Evolutionary conservation across 2,888 invertebrate genomes (phyloP).

Genomic region (Mesochorus sp.): DNA sequence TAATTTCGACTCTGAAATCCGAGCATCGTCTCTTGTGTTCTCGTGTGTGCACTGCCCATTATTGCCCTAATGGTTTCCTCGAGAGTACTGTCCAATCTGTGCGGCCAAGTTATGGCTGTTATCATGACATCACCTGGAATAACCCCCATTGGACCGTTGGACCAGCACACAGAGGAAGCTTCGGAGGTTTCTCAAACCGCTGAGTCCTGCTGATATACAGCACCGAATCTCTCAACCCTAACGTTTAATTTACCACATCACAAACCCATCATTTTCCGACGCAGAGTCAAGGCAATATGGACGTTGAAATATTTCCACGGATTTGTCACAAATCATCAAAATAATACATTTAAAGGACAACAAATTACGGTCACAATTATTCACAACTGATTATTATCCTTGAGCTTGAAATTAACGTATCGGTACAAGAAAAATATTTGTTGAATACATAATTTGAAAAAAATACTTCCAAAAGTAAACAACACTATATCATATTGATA

Average conservation of each 20-base stretch:
- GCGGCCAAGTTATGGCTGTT: constrained; percentile 59
- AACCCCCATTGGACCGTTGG: constrained; percentile 31
- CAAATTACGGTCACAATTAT: no score
- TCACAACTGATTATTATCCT: no score
- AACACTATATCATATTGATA: no score
- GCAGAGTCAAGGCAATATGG: no score
- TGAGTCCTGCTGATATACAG: constrained; percentile 6
- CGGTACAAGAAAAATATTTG: no score
- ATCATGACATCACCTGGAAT: constrained; percentile 60
- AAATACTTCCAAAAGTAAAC: no score
- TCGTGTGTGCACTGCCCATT: constrained; percentile 60
- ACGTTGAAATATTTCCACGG: no score
- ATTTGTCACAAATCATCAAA: no score
- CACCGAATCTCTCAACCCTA: background rate
- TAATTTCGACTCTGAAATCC: constrained; percentile 67
- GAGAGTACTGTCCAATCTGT: constrained; percentile 56
- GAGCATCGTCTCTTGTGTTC: constrained; percentile 37
- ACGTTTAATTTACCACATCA: constrained; percentile 29
- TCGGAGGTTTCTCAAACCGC: constrained; percentile 30
- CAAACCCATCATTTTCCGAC: no score
- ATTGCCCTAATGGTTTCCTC: constrained; percentile 69
- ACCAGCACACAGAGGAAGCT: constrained; percentile 19
- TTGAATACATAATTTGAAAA: no score
- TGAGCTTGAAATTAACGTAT: no score
- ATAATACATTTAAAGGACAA: no score